Conservation (phyloP, 2,888 invertebrate species). For the Agonum fuliginosum region DNA sequence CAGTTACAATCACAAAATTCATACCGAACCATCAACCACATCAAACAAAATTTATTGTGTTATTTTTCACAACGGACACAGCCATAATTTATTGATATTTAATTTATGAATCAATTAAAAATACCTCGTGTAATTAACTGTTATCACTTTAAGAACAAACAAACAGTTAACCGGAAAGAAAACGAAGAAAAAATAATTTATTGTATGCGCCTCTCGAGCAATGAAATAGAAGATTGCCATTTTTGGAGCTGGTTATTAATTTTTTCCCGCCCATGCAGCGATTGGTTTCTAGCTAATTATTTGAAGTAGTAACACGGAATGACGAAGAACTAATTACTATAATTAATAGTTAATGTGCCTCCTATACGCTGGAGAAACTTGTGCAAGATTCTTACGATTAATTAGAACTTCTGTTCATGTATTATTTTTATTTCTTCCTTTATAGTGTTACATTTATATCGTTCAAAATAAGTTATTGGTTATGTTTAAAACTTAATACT, state of each 20-base stretch:
- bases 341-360: too few relatives aligned
- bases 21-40: too few relatives aligned
- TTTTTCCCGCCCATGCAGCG: background rate
- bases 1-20: too few relatives aligned
- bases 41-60: too few relatives aligned
- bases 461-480: too few relatives aligned
- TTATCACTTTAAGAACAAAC: background rate
- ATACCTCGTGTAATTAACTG: background rate
- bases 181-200: background rate
- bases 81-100: background rate
- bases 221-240: background rate
- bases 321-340: too few relatives aligned
- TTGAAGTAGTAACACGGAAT: background rate
- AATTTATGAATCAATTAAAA: background rate
- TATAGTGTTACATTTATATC: too few relatives aligned
- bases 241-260: background rate
- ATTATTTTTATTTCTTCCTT: too few relatives aligned
- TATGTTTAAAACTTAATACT: too few relatives aligned
- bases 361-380: too few relatives aligned
- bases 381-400: too few relatives aligned
- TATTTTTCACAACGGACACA: background rate
- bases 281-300: background rate
- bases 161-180: background rate
- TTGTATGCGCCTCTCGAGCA: background rate
- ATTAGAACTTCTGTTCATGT: too few relatives aligned